A percentile compares a stretch with the other conserved stretches of the same genome.
These are phyloP conservation scores for Lepus timidus DNA, from an alignment of 2,113 vertebrate species.

Conservation along the genomic window DNA sequence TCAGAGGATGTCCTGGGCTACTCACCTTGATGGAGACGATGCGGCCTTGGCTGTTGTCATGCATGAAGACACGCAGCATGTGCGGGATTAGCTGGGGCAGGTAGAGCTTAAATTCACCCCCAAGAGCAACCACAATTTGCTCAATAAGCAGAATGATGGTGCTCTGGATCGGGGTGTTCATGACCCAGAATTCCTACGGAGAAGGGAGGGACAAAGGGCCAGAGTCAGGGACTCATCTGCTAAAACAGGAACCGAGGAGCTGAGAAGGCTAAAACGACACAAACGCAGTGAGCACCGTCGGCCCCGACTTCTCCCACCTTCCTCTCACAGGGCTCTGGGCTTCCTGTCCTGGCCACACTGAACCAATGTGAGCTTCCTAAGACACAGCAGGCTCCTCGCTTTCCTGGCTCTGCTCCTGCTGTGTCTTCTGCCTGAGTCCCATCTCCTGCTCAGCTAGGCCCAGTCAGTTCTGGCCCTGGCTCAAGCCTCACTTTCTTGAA, in stretches of 20 bases:
- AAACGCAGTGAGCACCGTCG: fast-evolving
- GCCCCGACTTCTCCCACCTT: background rate
- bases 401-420: background rate
- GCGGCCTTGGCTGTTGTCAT: slow-evolving; percentile 96
- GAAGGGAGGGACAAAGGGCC: background rate
- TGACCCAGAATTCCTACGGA: slow-evolving; percentile 97
- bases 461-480: background rate
- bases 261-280: background rate
- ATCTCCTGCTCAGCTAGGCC: background rate
- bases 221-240: background rate
- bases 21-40: slow-evolving; percentile 97
- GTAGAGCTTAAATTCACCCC: slow-evolving; percentile 98
- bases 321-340: background rate
- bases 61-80: slow-evolving; percentile 99
- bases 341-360: fast-evolving
- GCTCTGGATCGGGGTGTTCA: slow-evolving; percentile 99
- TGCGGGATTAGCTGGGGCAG: slow-evolving; percentile 98
- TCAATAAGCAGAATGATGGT: slow-evolving; percentile 98
- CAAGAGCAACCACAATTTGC: slow-evolving; percentile 98
- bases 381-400: fast-evolving
- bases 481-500: background rate
- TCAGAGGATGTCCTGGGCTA: background rate
- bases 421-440: background rate
- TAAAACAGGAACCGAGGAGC: slow-evolving; percentile 7
- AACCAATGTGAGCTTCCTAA: background rate